Percentiles rank a stretch among this genome's conserved stretches.
These are phyloP conservation scores for Byasa hedistus DNA, from an alignment of 2,888 invertebrate species.

Conservation along the genomic window DNA sequence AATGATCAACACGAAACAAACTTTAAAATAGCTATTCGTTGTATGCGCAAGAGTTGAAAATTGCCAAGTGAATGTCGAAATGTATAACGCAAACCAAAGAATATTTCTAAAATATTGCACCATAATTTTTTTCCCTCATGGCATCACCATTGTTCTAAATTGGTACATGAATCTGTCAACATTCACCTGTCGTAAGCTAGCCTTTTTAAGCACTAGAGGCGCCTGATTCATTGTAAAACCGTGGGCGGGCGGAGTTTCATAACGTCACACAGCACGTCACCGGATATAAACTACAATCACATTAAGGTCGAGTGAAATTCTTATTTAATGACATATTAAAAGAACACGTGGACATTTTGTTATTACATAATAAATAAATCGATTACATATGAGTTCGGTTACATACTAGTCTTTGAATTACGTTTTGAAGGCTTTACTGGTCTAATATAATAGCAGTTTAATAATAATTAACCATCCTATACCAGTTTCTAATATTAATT, in stretches of 20 bases:
- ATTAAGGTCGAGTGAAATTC: conserved; percentile 36
- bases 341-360: neutral
- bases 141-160: conserved; percentile 25
- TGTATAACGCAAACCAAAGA: too few relatives aligned
- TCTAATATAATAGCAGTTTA: too few relatives aligned
- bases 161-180: conserved; percentile 33
- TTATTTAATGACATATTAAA: conserved; percentile 33
- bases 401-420: too few relatives aligned
- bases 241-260: conserved; percentile 41
- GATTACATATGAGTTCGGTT: too few relatives aligned
- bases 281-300: conserved; percentile 30
- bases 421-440: too few relatives aligned
- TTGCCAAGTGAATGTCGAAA: too few relatives aligned
- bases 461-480: too few relatives aligned
- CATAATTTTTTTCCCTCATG: conserved; percentile 28
- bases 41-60: too few relatives aligned
- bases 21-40: neutral
- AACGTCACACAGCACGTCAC: conserved; percentile 41
- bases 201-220: conserved; percentile 38
- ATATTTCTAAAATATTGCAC: neutral
- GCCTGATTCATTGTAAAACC: conserved; percentile 43
- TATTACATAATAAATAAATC: neutral
- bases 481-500: too few relatives aligned
- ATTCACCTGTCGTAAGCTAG: conserved; percentile 38
- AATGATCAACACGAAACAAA: neutral